phyloP scores from a whole-genome alignment of 2,113 vertebrate genomes.

The Phrynosoma blainvillii region DNA sequence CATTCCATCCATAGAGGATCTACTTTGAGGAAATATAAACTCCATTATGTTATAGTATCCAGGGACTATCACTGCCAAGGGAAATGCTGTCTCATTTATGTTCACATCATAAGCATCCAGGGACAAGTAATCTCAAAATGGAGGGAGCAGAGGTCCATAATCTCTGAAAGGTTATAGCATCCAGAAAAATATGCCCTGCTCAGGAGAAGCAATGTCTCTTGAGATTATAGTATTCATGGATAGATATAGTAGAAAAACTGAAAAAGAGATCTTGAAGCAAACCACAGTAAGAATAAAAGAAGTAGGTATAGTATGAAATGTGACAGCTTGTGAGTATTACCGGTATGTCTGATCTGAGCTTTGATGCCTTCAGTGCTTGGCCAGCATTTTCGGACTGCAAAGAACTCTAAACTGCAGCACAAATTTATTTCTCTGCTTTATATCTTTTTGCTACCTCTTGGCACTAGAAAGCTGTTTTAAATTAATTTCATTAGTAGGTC shows the following conservation, averaged over 20 bases:
- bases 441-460: constrained; percentile 4
- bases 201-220: constrained; percentile 50
- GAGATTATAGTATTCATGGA: constrained; percentile 62
- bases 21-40: constrained; percentile 72
- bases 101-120: constrained; percentile 70
- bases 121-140: constrained; percentile 69
- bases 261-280: constrained; percentile 48
- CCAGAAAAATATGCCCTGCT: constrained; percentile 58
- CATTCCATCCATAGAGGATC: constrained; percentile 69
- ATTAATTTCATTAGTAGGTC: neutral
- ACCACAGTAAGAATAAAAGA: constrained; percentile 45
- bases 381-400: constrained; percentile 41
- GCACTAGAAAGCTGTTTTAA: constrained; percentile 43
- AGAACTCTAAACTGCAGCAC: constrained; percentile 30
- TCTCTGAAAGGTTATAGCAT: constrained; percentile 71
- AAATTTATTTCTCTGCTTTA: constrained; percentile 32
- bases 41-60: constrained; percentile 64
- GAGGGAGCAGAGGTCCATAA: constrained; percentile 67
- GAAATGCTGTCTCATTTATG: constrained; percentile 72
- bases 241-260: constrained; percentile 26
- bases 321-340: constrained; percentile 57
- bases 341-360: constrained; percentile 48
- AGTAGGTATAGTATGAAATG: constrained; percentile 55
- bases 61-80: constrained; percentile 56
- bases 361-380: constrained; percentile 49